Evolutionary conservation across 2,113 vertebrate genomes (phyloP).

Genomic region (Oncorhynchus masou): DNA sequence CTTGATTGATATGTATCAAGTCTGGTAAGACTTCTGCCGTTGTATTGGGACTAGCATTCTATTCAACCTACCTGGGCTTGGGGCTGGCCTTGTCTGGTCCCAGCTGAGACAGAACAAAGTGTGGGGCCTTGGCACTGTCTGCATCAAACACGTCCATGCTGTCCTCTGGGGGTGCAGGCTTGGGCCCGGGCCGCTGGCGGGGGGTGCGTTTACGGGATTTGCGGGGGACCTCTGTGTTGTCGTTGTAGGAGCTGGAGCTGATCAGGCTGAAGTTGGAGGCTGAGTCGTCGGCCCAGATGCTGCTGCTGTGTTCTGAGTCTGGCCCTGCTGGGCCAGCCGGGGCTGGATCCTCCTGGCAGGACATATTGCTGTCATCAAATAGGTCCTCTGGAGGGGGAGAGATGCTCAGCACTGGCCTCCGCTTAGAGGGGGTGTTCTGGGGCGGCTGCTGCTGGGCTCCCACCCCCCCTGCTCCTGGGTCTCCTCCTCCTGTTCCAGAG

Average conservation of each 20-base stretch:
- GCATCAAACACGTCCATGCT: conserved; percentile 99
- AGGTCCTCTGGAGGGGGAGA: conserved; percentile 96
- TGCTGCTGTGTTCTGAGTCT: conserved; percentile 97
- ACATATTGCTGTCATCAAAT: conserved; percentile 97
- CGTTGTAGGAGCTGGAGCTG: conserved; percentile 96
- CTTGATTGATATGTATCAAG: too few species aligned
- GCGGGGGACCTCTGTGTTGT: conserved; percentile 97
- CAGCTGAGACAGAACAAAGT: conserved; percentile 98
- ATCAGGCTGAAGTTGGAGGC: conserved; percentile 98
- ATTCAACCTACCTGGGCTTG: conserved; percentile 77
- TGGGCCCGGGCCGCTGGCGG: conserved; percentile 93
- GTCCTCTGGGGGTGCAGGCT: conserved; percentile 86
- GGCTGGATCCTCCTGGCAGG: conserved; percentile 93
- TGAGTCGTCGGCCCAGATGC: conserved; percentile 98
- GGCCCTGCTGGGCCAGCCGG: conserved; percentile 57
- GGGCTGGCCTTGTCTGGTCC: conserved; percentile 89
- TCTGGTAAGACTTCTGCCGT: too few species aligned
- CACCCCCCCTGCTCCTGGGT: conserved; percentile 42
- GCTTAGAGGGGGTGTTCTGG: conserved; percentile 90
- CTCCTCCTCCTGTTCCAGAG: conserved; percentile 44
- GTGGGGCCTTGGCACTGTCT: conserved; percentile 97
- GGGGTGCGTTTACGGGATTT: conserved; percentile 96
- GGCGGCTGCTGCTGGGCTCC: conserved; percentile 74
- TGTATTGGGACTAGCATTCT: neutral
- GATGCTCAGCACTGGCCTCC: conserved; percentile 94